Evolutionary conservation across 1,140 invertebrate species (phyloP), one percentile per base, ranked within the genome.

Genomic region (Pseudomyrmex cubaensis): DNA sequence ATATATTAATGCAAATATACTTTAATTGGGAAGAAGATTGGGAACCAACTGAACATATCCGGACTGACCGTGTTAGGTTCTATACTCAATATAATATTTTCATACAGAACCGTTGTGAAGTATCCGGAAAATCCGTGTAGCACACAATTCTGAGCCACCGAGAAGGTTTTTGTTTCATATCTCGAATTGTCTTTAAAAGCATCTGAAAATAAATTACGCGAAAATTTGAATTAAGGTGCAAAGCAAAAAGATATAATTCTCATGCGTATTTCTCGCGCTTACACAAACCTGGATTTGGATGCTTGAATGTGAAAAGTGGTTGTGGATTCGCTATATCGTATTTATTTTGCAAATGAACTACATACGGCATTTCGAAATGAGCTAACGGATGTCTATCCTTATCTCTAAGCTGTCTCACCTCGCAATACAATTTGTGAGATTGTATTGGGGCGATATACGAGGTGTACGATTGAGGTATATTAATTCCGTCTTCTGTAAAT

Each of bases 1-100:
- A 61, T n/a, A 56, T 25, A 50, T 50, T 66, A 62, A 17, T 69
- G 76, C 9, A 25, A 4, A 82, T 93, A 92, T 95, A 98, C 97
- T 93, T 95, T 95, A 20, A 99, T 96, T 44, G 99, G 98, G 92
- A 99, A 99, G 85, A 97, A 98, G 72, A 99, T 98, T 13, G 99
- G 98, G 92, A 99, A 99, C 99, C 99, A 99, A 86, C 98, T 98
- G 88, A 99, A 98, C 98, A 99, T 98, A 90, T 97, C 97, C 3
- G 95, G 95, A 52, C 98, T 98, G 92, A 99, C 97, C 5, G 97
- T 98, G 17, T 95, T 94, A 4, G 99, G 99, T 86, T 97, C 95
- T 91, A 99, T 99, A 92, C 98, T 99, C 10, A 99, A 94, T 54
- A 94, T 96, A 59, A 99, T 95, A 92, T 98, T 96, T 88, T 97